Evolutionary conservation across 2,888 invertebrate genomes (phyloP).

Genomic region (Leptinotarsa peninsularis): DNA sequence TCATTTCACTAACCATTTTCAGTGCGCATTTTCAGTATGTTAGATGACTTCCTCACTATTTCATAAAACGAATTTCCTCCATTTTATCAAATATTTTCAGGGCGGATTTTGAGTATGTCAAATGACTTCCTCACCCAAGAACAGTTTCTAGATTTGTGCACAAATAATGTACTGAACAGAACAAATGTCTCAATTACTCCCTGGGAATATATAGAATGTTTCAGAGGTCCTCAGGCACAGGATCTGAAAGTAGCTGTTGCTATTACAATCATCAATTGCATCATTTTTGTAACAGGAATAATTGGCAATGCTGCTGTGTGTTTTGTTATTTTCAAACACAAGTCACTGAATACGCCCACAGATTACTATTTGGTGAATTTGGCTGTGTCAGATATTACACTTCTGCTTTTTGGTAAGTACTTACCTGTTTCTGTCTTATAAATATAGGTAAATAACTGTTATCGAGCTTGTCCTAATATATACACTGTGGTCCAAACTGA

Average conservation of each 20-base stretch:
- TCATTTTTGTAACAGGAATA: conserved; percentile 86
- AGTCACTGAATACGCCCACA: conserved; percentile 89
- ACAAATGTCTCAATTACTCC: conserved; percentile 42
- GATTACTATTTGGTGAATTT: conserved; percentile 92
- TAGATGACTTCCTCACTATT: no score
- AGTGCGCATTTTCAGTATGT: no score
- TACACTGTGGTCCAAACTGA: no score
- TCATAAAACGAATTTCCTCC: no score
- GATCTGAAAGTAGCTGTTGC: conserved; percentile 64
- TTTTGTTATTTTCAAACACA: conserved; percentile 83
- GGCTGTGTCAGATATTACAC: conserved; percentile 86
- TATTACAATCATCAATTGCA: conserved; percentile 77
- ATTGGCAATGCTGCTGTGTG: conserved; percentile 88
- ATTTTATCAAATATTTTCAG: neutral
- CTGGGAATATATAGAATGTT: conserved; percentile 55
- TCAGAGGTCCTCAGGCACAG: conserved; percentile 59
- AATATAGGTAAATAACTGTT: no score
- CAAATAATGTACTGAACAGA: conserved; percentile 29
- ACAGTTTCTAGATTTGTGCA: conserved; percentile 34
- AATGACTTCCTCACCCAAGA: neutral
- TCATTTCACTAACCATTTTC: no score
- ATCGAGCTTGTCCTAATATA: no score
- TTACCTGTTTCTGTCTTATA: neutral
- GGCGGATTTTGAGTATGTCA: neutral
- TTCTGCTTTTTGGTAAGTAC: conserved; percentile 83